Conservation (phyloP, 2,797 vertebrate species). For the Tadarida brasiliensis region DNA sequence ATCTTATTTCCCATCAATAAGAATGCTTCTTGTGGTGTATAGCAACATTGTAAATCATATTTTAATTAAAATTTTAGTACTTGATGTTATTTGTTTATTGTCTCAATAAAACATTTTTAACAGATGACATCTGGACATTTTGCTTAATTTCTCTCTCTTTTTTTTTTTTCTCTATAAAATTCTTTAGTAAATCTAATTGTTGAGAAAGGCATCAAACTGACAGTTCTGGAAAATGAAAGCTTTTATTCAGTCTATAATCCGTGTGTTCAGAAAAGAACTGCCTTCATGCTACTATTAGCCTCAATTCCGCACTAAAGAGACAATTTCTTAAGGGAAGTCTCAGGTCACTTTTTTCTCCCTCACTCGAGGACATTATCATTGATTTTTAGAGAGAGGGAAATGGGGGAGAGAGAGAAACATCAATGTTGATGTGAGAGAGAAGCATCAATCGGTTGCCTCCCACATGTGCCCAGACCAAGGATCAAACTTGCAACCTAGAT, state of each 20-base stretch:
- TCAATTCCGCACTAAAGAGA: neutral
- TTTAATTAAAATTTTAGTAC: conserved; percentile 85
- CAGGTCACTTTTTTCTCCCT: neutral
- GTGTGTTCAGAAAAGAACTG: neutral
- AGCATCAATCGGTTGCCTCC: neutral
- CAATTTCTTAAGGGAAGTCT: neutral
- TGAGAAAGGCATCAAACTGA: conserved; percentile 70
- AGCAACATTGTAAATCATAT: conserved; percentile 82
- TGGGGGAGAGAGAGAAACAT: neutral
- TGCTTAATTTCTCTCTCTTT: conserved; percentile 72
- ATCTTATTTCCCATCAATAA: conserved; percentile 73
- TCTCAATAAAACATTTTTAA: conserved; percentile 84
- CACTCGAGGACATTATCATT: neutral
- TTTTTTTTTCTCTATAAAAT: conserved; percentile 70
- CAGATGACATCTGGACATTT: conserved; percentile 84
- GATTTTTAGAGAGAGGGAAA: neutral
- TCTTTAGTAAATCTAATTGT: conserved; percentile 80
- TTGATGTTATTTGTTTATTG: conserved; percentile 83
- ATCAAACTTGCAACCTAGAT: too few species aligned
- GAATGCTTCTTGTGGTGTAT: conserved; percentile 30
- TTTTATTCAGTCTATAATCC: conserved; percentile 57
- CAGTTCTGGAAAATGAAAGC: conserved; percentile 59
- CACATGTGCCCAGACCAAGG: neutral
- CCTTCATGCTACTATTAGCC: neutral
- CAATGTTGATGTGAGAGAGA: neutral